Conservation (phyloP, 2,888 invertebrate genomes). For the Aphidius colemani region DNA sequence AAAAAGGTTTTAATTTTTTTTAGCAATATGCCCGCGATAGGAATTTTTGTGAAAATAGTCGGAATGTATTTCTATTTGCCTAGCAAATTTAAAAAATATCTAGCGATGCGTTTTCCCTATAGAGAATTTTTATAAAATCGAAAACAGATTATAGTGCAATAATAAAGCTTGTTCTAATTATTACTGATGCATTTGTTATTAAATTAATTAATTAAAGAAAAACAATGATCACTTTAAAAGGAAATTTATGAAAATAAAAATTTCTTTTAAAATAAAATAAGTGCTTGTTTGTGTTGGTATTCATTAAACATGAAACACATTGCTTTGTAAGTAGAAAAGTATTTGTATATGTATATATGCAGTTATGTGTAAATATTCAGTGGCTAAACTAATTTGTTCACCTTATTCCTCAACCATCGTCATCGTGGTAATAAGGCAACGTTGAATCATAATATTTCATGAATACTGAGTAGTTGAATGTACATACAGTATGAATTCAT, state of each 20-base stretch:
- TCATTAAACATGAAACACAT: constrained; percentile 28
- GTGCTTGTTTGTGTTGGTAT: constrained; percentile 11
- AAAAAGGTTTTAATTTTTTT: too few species aligned
- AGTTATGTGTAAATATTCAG: constrained; percentile 36
- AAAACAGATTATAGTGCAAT: too few species aligned
- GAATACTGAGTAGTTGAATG: constrained; percentile 47
- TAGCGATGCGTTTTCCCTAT: too few species aligned
- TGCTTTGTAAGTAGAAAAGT: neutral
- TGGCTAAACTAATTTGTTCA: constrained; percentile 40
- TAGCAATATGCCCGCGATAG: too few species aligned
- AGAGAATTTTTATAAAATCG: too few species aligned
- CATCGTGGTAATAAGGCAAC: neutral
- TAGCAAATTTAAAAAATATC: too few species aligned
- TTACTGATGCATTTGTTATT: too few species aligned
- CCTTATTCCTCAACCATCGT: neutral
- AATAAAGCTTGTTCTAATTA: too few species aligned
- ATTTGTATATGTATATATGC: neutral
- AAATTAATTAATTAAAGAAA: too few species aligned
- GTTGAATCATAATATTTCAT: constrained; percentile 45
- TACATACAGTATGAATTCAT: constrained; percentile 32
- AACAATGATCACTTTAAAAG: neutral
- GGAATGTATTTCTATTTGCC: too few species aligned
- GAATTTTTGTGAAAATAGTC: too few species aligned
- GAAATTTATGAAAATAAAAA: too few species aligned
- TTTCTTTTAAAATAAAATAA: neutral